Conservation (phyloP, 2,113 vertebrate species). For the Pitta sordida region DNA sequence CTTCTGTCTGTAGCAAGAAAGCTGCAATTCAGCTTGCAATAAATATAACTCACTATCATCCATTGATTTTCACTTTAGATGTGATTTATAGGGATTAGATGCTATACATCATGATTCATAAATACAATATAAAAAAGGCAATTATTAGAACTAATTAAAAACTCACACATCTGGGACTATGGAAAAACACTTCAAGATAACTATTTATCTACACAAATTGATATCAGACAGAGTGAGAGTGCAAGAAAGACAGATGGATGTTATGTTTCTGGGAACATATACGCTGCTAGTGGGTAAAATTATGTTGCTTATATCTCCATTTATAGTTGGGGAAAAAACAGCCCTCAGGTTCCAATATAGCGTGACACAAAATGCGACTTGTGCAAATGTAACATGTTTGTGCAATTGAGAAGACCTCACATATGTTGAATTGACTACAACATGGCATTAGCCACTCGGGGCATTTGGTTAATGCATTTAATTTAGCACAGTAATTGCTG, state of each 20-base stretch:
- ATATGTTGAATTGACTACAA: conserved; percentile 34
- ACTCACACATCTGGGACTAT: conserved; percentile 5
- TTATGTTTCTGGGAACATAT: neutral
- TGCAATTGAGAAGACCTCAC: conserved; percentile 41
- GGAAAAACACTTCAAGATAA: neutral
- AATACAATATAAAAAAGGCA: conserved; percentile 7
- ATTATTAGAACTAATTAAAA: conserved; percentile 16
- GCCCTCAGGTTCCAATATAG: neutral
- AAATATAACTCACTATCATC: neutral
- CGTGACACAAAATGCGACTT: neutral
- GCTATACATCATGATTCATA: neutral
- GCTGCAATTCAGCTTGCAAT: neutral
- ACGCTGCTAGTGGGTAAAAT: neutral
- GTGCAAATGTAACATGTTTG: neutral
- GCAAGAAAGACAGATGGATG: neutral
- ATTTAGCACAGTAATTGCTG: conserved; percentile 39
- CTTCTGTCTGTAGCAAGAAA: neutral
- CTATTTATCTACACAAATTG: neutral
- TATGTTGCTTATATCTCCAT: neutral
- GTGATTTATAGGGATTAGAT: neutral
- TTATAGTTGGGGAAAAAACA: neutral
- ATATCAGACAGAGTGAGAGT: neutral
- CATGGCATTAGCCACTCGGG: neutral
- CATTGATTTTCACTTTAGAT: neutral
- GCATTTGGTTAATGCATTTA: conserved; percentile 36